These are phyloP conservation scores for Brienomyrus brachyistius DNA, from an alignment of 2,113 vertebrate genomes.

Conservation along the genomic window DNA sequence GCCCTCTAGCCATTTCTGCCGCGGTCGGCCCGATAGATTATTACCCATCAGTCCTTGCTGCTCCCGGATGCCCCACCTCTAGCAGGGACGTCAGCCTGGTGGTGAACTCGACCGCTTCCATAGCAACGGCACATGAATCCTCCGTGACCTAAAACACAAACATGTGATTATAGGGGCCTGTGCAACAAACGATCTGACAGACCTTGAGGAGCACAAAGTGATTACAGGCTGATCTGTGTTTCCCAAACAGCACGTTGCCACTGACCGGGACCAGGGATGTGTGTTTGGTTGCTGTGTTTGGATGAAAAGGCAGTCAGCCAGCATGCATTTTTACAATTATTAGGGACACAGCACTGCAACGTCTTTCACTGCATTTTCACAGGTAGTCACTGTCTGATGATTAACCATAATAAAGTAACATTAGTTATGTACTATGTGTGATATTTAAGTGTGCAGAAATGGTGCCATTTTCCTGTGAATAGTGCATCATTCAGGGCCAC, in stretches of 20 bases:
- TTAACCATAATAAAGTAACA: background rate
- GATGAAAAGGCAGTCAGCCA: background rate
- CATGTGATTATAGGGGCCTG: background rate
- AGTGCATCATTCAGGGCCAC: background rate
- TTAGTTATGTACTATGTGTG: background rate
- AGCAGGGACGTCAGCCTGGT: background rate
- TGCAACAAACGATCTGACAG: constrained; percentile 3
- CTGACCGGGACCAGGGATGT: background rate
- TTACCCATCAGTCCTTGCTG: background rate
- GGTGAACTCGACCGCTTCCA: background rate
- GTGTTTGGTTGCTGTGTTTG: background rate
- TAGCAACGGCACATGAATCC: background rate
- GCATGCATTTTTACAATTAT: background rate
- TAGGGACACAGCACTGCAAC: background rate
- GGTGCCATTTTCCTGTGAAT: background rate
- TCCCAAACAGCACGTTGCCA: background rate
- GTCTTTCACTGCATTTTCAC: background rate
- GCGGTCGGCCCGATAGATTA: background rate
- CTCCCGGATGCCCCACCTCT: background rate
- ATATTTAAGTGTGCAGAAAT: background rate
- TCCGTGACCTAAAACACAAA: constrained; percentile 12
- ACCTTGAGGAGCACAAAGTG: too few species aligned
- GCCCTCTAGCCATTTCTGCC: background rate
- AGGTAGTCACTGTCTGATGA: background rate
- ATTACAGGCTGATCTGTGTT: background rate